Conservation (phyloP, 2,888 invertebrate species). For the Tanytarsus gracilentus region DNA sequence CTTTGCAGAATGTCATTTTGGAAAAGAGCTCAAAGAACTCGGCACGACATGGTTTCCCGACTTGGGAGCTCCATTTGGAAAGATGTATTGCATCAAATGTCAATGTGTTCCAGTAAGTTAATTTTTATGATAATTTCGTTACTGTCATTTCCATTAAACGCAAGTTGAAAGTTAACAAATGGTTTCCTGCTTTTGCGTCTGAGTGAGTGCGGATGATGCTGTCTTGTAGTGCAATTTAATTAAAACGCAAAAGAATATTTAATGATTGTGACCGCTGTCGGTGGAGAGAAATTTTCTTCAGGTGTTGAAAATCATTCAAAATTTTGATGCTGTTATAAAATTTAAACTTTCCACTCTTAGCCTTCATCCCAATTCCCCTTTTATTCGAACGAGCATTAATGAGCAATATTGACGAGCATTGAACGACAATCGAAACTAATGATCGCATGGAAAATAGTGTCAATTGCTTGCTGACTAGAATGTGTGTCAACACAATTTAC, state of each 20-base stretch:
- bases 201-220: too few relatives aligned
- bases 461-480: not conserved
- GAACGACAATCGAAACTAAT: slow-evolving; percentile 7
- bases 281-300: too few relatives aligned
- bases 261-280: too few relatives aligned
- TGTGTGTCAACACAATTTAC: not conserved
- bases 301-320: too few relatives aligned
- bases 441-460: not conserved
- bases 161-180: not conserved
- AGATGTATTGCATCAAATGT: slow-evolving; percentile 92
- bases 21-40: slow-evolving; percentile 75
- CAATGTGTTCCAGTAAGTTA: slow-evolving; percentile 86
- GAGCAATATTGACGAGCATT: too few relatives aligned
- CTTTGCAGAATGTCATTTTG: slow-evolving; percentile 86
- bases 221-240: too few relatives aligned
- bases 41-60: slow-evolving; percentile 90
- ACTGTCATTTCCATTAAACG: not conserved
- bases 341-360: not conserved
- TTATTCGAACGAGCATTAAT: too few relatives aligned
- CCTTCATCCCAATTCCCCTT: not conserved
- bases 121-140: slow-evolving; percentile 30
- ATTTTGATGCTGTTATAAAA: too few relatives aligned
- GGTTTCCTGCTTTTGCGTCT: not conserved
- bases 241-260: too few relatives aligned
- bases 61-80: slow-evolving; percentile 85